Conservation (phyloP, 2,888 invertebrate genomes). For the Cephus pulcher region DNA sequence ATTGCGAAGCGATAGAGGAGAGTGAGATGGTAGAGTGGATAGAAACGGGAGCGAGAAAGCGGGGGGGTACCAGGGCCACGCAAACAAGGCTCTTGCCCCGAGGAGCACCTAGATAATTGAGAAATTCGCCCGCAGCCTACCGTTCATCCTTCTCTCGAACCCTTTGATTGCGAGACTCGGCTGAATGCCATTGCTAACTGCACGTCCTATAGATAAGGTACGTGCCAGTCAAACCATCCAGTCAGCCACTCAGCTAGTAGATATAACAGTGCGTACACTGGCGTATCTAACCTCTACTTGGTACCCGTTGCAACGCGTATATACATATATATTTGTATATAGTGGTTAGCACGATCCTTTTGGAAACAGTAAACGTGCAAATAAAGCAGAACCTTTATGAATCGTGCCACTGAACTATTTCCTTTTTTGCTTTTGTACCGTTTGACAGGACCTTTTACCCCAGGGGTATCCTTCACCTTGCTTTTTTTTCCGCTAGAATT, state of each 20-base stretch:
- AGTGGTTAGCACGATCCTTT: not conserved
- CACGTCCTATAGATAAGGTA: too few relatives aligned
- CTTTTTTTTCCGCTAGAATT: not conserved
- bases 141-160: conserved; percentile 1
- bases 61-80: conserved; percentile 2
- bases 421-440: not conserved
- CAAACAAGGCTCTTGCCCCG: conserved; percentile 11
- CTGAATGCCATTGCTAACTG: too few relatives aligned
- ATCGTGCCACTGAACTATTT: not conserved
- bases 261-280: not conserved
- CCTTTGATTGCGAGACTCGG: conserved; percentile 7
- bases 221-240: not conserved
- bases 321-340: not conserved
- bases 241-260: not conserved
- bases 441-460: not conserved
- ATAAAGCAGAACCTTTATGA: not conserved
- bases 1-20: too few relatives aligned
- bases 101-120: conserved; percentile 11
- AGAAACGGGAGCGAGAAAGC: too few relatives aligned
- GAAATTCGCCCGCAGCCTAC: conserved; percentile 11
- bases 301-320: not conserved
- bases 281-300: not conserved
- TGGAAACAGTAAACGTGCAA: not conserved
- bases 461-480: not conserved
- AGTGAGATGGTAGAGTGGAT: too few relatives aligned